Percentiles rank a stretch among this genome's conserved stretches.
Conservation (phyloP, 2,797 vertebrate species). For the Mus spretus region DNA sequence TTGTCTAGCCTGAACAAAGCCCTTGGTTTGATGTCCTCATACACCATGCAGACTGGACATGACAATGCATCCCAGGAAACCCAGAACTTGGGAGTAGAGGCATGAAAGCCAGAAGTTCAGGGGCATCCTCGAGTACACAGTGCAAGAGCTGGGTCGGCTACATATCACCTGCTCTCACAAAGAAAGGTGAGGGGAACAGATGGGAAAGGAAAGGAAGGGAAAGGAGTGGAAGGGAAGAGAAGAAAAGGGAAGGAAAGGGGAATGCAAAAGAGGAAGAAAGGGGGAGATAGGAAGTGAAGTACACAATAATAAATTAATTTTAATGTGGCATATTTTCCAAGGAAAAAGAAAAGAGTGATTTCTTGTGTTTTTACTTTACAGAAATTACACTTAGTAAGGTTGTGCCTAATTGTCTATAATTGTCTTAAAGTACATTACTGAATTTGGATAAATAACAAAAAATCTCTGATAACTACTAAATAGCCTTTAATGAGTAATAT, state of each 20-base stretch:
- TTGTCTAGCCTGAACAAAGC: not conserved
- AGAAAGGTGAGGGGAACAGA: not conserved
- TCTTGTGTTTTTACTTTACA: slow-evolving; percentile 48
- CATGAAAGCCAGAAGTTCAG: not conserved
- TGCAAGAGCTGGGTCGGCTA: not conserved
- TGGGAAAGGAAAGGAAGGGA: too few relatives aligned
- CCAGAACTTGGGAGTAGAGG: too few relatives aligned
- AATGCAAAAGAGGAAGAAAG: not conserved
- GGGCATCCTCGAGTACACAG: not conserved
- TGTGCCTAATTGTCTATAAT: slow-evolving; percentile 30
- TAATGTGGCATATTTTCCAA: slow-evolving; percentile 13
- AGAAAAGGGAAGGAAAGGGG: rapidly evolving
- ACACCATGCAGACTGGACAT: not conserved
- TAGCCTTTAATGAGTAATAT: not conserved
- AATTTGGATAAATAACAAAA: not conserved
- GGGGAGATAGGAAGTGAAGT: too few relatives aligned
- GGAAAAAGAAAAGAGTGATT: slow-evolving; percentile 33
- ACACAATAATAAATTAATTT: not conserved
- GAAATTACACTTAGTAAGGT: slow-evolving; percentile 13
- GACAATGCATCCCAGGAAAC: not conserved
- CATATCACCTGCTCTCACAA: too few relatives aligned
- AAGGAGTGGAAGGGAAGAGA: rapidly evolving
- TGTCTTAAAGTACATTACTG: slow-evolving; percentile 25
- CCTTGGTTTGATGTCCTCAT: not conserved
- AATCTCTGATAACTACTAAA: slow-evolving; percentile 54